phyloP scores from a whole-genome alignment of 64 coral and sea anemone genomes.

The Orbicella faveolata region DNA sequence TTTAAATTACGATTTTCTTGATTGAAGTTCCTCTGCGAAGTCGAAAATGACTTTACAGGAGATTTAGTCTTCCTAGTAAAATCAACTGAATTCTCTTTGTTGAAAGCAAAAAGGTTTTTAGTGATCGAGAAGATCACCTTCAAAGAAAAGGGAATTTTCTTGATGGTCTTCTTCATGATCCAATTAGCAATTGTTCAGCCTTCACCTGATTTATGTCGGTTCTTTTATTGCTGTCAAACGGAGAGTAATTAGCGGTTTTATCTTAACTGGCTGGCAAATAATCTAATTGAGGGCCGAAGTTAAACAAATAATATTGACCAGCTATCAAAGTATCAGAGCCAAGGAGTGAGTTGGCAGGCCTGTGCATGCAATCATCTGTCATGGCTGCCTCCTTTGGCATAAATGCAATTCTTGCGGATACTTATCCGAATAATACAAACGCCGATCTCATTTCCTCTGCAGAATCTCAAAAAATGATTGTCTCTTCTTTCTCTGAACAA shows the following conservation, averaged over 20 bases:
- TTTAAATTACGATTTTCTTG: neutral
- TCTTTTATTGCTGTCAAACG: slow-evolving; percentile 13
- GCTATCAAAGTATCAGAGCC: neutral
- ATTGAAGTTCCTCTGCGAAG: neutral
- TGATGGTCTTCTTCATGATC: slow-evolving; percentile 1
- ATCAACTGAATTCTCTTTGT: neutral
- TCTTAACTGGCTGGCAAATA: slow-evolving; percentile 33
- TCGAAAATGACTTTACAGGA: neutral
- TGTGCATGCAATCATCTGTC: neutral
- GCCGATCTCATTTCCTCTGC: too few species aligned
- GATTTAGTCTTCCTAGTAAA: neutral
- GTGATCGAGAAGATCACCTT: neutral
- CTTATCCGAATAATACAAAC: too few species aligned
- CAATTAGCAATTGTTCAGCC: slow-evolving; percentile 14
- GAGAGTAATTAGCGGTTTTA: neutral
- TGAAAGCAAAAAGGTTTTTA: neutral
- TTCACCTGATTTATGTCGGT: neutral
- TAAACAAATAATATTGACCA: neutral
- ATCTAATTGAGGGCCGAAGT: neutral
- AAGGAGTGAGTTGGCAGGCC: neutral
- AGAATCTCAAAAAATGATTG: too few species aligned
- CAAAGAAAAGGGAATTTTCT: neutral
- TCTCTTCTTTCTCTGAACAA: too few species aligned
- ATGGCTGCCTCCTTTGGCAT: neutral
- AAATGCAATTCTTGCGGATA: neutral